Evolutionary conservation across 2,888 invertebrate species (phyloP), one percentile per base, ranked within the genome.

Genomic region (Xylophagus ater): DNA sequence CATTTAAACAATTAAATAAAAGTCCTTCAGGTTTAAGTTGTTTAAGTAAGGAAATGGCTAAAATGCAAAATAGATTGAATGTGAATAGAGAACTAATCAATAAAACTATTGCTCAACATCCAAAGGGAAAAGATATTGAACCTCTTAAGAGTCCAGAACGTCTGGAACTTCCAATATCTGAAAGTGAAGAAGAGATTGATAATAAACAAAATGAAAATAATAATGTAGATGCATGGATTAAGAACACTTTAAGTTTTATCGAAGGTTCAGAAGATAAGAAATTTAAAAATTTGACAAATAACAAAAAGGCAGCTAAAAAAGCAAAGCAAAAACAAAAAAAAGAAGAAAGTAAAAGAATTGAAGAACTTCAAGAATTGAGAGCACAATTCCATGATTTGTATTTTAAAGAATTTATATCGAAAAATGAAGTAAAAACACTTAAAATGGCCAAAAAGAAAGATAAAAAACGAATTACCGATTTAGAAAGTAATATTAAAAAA

Each of bases 271-370:
- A 42, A 15, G 45, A 48, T 7, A 29, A 42, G 4, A 47, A 48
- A 13, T 48, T 46, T 25, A 50, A 56, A 24, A 21, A 15, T 9
- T n/a, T 33, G 2, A 55, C 60, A 3, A 39, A 58, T 45, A 60
- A 60, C 4, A 65, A 65, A 42, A 65, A 65, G 40, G 62, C 64
- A 0, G 65, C 63, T 4, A 65, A 65, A 30, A 65, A 62, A 40
- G 62, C 62, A 1, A 64, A 64, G 35, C 65, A 65, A 40, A 62
- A 59, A 47, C 57, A 60, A 46, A 62, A 64, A 36, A 61, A 59
- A 41, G 60, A 61, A 34, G 65, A 64, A 47, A 56, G 56, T 28
- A 64, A 62, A 34, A 57, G 60, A 15, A 57, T 65, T 7, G 51
- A 52, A 21, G 63, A 65, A 39, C 46, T 65, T 5, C 56, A 61